Evolutionary conservation across 2,888 invertebrate species (phyloP).

Genomic region (Steinernema carpocapsae): DNA sequence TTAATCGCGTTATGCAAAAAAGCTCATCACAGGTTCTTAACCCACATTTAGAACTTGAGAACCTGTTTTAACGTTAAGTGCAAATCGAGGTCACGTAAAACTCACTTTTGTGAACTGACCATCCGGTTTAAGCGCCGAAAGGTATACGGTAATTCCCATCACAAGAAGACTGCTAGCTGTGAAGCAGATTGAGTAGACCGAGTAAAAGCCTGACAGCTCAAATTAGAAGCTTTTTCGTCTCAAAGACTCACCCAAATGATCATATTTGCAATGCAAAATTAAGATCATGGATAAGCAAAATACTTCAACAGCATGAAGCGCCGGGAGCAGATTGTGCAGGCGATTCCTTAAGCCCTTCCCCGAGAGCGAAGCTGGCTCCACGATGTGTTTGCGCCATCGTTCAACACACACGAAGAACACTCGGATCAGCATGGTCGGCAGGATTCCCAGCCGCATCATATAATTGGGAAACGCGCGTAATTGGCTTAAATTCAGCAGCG

Average conservation of each 20-base stretch:
- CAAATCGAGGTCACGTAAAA: too few species aligned
- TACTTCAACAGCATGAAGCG: conserved; percentile 17
- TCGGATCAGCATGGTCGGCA: conserved; percentile 20
- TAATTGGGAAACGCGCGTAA: conserved; percentile 28
- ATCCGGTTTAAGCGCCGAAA: not conserved
- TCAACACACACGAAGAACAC: not conserved
- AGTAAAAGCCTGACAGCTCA: conserved; percentile 6
- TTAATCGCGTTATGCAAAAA: too few species aligned
- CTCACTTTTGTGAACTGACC: conserved; percentile 11
- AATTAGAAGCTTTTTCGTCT: not conserved
- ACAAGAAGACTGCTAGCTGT: conserved; percentile 22
- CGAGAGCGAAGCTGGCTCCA: not conserved
- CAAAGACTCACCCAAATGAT: conserved; percentile 1
- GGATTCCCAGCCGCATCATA: conserved; percentile 29
- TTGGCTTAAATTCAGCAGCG: conserved; percentile 20
- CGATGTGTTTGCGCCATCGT: conserved; percentile 16
- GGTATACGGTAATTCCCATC: not conserved
- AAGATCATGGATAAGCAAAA: conserved; percentile 11
- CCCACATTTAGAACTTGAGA: too few species aligned
- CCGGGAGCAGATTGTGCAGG: conserved; percentile 4
- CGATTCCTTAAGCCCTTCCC: not conserved
- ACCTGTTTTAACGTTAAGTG: too few species aligned
- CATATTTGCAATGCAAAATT: conserved; percentile 13
- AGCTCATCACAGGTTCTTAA: too few species aligned
- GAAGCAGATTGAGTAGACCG: conserved; percentile 21